Percentiles rank a stretch among this genome's conserved stretches.
Conservation (phyloP, 2,113 vertebrate genomes). For the Melanostigma gelatinosum region DNA sequence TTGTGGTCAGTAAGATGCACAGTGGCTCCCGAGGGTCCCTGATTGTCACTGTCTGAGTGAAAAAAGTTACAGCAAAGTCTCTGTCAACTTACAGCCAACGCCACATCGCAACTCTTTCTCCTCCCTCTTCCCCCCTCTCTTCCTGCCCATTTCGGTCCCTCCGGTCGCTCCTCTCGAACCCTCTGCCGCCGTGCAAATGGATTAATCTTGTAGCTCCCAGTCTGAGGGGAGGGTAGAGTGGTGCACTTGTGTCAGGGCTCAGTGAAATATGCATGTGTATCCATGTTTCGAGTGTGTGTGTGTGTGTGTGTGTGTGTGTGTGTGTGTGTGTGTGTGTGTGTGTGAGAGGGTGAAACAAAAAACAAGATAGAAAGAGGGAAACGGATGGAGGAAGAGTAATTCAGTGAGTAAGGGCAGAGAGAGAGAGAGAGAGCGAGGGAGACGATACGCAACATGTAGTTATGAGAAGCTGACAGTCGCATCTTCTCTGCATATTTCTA, state of each 20-base stretch:
- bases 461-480: constrained; percentile 6
- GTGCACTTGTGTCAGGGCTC: constrained; percentile 43
- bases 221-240: constrained; percentile 61
- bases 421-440: background rate
- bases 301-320: constrained; percentile 11
- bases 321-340: constrained; percentile 10
- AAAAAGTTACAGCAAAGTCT: constrained; percentile 30
- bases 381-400: constrained; percentile 6
- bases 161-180: constrained; percentile 16
- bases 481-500: constrained; percentile 4
- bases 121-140: background rate
- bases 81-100: constrained; percentile 28
- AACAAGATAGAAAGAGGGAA: constrained; percentile 26
- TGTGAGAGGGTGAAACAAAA: constrained; percentile 14
- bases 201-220: constrained; percentile 71
- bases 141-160: background rate
- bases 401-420: background rate
- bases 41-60: background rate
- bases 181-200: constrained; percentile 67
- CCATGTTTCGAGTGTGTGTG: background rate
- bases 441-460: constrained; percentile 8
- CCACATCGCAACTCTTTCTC: background rate
- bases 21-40: constrained; percentile 2
- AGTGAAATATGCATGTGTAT: constrained; percentile 67
- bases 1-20: background rate